These are phyloP conservation scores for Hydrolagus colliei DNA, from an alignment of 2,797 vertebrate species.

Conservation along the genomic window DNA sequence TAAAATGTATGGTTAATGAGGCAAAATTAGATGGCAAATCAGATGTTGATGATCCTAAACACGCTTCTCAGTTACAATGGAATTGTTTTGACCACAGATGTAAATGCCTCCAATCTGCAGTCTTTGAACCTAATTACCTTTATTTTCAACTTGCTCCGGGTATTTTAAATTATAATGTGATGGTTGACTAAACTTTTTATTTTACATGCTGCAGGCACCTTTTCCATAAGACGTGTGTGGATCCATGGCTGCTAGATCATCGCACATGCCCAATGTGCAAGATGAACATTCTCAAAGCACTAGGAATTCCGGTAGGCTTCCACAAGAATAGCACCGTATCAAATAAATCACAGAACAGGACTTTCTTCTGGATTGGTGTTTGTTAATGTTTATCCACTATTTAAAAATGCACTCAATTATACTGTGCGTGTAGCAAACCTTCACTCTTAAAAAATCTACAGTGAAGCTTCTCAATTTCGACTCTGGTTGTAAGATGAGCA, in stretches of 20 bases:
- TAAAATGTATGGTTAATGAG: neutral
- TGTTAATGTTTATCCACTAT: neutral
- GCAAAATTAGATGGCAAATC: neutral
- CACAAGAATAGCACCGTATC: neutral
- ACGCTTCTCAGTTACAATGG: neutral
- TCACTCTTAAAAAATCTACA: neutral
- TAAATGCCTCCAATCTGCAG: neutral
- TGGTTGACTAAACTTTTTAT: slow-evolving; percentile 10
- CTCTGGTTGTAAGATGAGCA: neutral
- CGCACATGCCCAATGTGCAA: slow-evolving; percentile 98
- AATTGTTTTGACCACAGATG: neutral
- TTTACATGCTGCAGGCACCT: slow-evolving; percentile 67
- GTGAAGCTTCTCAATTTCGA: neutral
- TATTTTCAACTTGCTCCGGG: neutral
- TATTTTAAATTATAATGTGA: neutral
- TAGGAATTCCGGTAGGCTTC: slow-evolving; percentile 81
- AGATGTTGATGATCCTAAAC: neutral
- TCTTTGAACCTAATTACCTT: neutral
- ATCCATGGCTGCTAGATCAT: slow-evolving; percentile 96
- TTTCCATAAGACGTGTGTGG: slow-evolving; percentile 96
- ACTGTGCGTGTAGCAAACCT: neutral
- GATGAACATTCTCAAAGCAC: slow-evolving; percentile 98
- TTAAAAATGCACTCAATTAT: neutral
- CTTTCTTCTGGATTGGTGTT: neutral
- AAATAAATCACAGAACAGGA: neutral